Evolutionary conservation across 2,797 vertebrate genomes (phyloP), one percentile per base, ranked within the genome.

Genomic region (Pagetopsis macropterus): DNA sequence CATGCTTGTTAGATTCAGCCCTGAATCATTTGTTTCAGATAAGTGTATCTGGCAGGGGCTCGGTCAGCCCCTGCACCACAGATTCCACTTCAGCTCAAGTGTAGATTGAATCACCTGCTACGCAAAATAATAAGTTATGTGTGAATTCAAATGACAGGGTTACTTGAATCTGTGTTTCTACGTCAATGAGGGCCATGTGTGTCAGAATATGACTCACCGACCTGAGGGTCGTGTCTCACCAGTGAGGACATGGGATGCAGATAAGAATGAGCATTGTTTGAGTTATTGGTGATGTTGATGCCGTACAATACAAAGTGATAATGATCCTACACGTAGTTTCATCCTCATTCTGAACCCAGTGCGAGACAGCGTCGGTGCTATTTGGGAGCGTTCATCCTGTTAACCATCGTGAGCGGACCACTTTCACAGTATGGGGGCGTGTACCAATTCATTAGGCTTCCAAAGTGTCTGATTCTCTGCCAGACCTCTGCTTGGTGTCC

Each of bases 381-480:
- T 59, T 70, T 71, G 71, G 72, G 64, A 76, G 62, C 1, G 2
- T 31, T 75, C 58, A 48, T 52, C 75, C 60, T 75, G 61, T 74
- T 62, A 77, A 68, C 56, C 56, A 46, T 55, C n/a, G 56, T 19
- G 54, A 78, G 63, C 0, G 15, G 58, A 60, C 62, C 69, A 37
- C 75, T 82, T 66, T 84, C 79, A 76, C 81, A 83, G 83, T 60
- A 66, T 70, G 84, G 66, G 72, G 81, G 83, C 40, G 54, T 83
- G 78, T 82, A 86, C 78, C 79, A 73, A 84, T 88, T 91, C 81
- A 89, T 89, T 90, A 89, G 70, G 65, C 80, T 41, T 87, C 78
- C 79, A 78, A 78, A 83, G 81, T 78, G 79, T 78, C 81, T 61
- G 74, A 85, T 83, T 56, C 70, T 87, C 83, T 85, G 83, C 79